Base-by-base conservation (phyloP, 2,113 vertebrate species). In the Chinchilla lanigera region DNA sequence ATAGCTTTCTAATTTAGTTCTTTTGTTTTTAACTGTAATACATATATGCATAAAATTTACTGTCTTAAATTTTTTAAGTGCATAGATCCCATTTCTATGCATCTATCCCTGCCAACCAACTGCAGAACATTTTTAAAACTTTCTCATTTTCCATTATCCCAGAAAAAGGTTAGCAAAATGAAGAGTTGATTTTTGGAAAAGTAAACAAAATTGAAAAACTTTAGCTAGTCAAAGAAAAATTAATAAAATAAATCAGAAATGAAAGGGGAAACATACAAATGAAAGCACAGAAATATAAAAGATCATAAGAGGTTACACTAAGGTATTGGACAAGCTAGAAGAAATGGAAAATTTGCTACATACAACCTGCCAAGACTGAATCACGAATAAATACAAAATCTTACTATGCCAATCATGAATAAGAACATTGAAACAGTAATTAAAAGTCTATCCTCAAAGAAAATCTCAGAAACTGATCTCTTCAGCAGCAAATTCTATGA, bases 61-160 rank as follows among this genome's bases (percentile, higher is more conserved):
- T 54, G 60, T 61, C 38, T 20, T 85, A 30, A 92, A 9, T 30
- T 50, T 86, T n/a, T 83, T 58, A 95, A 81, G 33, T 44, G 14
- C 58, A 7, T 9, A 26, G 30, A 22, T 52, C 56, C 22, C 10
- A n/a, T 35, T 93, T 61, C 26, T 20, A 14, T 52, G 33, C 54
- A 52, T 22, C 11, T 5, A 35, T 58, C 16, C 12, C 26, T 28
- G 30, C 1, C 8, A 63, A 38, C 16, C 2, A 47, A 30, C 30
- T 85, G 20, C 16, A 73, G 44, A 71, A 78, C 3, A 30, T 24
- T 87, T 85, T 89, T 69, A 30, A 33, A 38, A 28, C 30, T 14
- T 26, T 3, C 28, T 30, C 10, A 26, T 47, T 56, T 4, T 26
- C 0, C 22, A 17, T n/a, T 30, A 4, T 9, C 3, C 8, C 17